Base-by-base conservation (phyloP, 2,888 invertebrate species). In the Taenaris catops region DNA sequence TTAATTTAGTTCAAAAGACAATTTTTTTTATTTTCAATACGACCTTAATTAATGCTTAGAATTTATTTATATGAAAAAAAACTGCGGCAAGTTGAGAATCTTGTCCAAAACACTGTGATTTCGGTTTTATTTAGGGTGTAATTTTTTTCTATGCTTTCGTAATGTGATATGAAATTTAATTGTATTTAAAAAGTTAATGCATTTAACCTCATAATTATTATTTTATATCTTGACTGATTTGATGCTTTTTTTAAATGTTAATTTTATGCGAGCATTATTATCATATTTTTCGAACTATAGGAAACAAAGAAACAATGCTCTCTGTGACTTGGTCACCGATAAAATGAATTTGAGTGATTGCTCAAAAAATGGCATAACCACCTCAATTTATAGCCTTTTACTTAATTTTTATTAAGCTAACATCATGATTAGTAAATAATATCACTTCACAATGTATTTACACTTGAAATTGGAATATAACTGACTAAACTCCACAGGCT, bases 51-150 rank as follows among this genome's bases (percentile, higher is more conserved):
- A 66, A 48, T 62, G 64, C 66, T 71, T 71, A 78, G 68, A 72
- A 70, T 65, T 79, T 81, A 79, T 83, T 81, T 81, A 79, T 78
- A 69, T 63, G 58, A 61, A 68, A 68, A 65, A 64, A 66, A 71
- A 67, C 56, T 61, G 59, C 69, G 83, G 57, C 84, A 72, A 75
- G 75, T 76, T 79, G 58, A 62, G 62, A 80, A 75, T 70, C 68
- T 80, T 78, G 81, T 80, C 80, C 71, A 63, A 60, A 62, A 72
- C 61, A 72, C 86, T 86, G 84, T 86, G 84, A 86, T 86, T 84
- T 86, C 79, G 79, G 79, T 83, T 80, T 81, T 83, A 83, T 73
- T 73, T 75, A 76, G 75, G 63, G 57, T 60, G 70, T 83, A 83
- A 73, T 72, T 66, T 66, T 67, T 71, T 60, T 64, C 67, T 68